Evolutionary conservation across 1,140 invertebrate genomes (phyloP).

Genomic region (Manduca sexta): DNA sequence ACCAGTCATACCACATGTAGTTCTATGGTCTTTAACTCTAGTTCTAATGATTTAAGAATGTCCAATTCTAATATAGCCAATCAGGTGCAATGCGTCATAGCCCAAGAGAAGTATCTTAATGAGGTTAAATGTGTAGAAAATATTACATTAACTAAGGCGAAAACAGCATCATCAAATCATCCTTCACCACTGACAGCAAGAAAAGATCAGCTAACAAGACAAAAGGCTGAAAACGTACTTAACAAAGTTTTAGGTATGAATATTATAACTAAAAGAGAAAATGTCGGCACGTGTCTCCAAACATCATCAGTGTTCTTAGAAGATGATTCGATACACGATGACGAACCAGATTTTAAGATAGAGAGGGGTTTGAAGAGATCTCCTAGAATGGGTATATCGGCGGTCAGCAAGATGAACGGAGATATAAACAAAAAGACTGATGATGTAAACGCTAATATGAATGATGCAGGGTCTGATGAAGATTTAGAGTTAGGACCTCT

Average conservation of each 20-base stretch:
- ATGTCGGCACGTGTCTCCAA: conserved; percentile 55
- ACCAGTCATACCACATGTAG: conserved; percentile 71
- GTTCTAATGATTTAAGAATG: conserved; percentile 67
- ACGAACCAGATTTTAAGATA: conserved; percentile 59
- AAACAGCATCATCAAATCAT: conserved; percentile 32
- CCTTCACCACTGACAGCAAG: conserved; percentile 45
- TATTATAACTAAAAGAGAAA: conserved; percentile 63
- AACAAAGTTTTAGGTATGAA: conserved; percentile 69
- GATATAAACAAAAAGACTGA: conserved; percentile 62
- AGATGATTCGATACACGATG: conserved; percentile 60
- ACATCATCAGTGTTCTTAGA: conserved; percentile 66
- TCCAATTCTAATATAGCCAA: conserved; percentile 66
- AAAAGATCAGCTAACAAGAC: conserved; percentile 60
- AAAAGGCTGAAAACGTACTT: conserved; percentile 65
- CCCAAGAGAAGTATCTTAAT: conserved; percentile 71
- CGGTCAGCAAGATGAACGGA: conserved; percentile 65
- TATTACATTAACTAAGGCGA: conserved; percentile 61
- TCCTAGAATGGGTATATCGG: conserved; percentile 62
- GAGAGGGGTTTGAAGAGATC: conserved; percentile 59
- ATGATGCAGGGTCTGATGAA: conserved; percentile 60
- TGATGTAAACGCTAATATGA: conserved; percentile 48
- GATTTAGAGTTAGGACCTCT: conserved; percentile 75
- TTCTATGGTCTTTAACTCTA: conserved; percentile 71
- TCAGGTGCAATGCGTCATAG: conserved; percentile 71
- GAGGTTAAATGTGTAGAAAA: conserved; percentile 71